These are phyloP conservation scores for Rhagonycha lutea DNA, from an alignment of 2,888 invertebrate species.

Conservation along the genomic window DNA sequence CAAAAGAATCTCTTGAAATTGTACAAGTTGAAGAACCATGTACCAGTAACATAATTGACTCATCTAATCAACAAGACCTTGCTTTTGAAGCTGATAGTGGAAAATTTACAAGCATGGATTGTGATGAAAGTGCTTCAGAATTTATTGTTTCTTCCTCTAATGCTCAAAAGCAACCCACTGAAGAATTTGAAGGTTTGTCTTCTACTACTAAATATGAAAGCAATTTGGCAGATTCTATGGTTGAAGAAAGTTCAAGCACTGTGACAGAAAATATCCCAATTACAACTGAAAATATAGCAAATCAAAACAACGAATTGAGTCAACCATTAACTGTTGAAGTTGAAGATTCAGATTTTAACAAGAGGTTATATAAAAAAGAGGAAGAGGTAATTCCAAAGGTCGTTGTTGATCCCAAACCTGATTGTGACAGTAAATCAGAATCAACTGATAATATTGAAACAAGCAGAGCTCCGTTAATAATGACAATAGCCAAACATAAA, in stretches of 20 bases:
- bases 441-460: conserved; percentile 36
- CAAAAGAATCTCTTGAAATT: not conserved
- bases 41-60: not conserved
- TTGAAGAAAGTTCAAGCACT: not conserved
- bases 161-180: not conserved
- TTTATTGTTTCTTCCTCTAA: not conserved
- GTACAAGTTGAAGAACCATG: not conserved
- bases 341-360: conserved; percentile 16
- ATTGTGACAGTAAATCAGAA: conserved; percentile 38
- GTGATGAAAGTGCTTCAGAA: not conserved
- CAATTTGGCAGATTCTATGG: not conserved
- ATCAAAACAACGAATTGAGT: not conserved
- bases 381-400: conserved; percentile 29
- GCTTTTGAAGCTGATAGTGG: not conserved
- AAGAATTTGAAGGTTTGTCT: not conserved
- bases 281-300: not conserved
- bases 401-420: conserved; percentile 55
- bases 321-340: conserved; percentile 31
- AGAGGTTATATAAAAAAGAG: not conserved
- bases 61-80: not conserved
- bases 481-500: conserved; percentile 53
- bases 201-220: not conserved
- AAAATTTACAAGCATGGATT: not conserved
- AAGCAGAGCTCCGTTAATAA: conserved; percentile 47
- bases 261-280: not conserved